These are phyloP conservation scores for Loriculus beryllinus DNA, from an alignment of 2,797 vertebrate species.

Conservation along the genomic window DNA sequence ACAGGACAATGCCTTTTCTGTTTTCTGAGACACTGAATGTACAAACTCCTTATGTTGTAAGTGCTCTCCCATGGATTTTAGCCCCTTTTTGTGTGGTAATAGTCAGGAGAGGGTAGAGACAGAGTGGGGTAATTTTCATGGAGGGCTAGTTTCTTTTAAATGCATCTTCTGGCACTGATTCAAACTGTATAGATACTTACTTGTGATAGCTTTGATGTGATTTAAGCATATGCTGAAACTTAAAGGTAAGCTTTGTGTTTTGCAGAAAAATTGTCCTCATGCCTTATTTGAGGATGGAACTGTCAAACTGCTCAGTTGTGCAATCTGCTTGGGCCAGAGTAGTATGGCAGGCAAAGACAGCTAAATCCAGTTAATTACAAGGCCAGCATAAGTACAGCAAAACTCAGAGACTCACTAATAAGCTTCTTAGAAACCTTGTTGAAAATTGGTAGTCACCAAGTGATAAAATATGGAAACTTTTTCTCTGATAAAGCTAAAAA, in stretches of 20 bases:
- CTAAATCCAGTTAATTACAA: not conserved
- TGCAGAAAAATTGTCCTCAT: not conserved
- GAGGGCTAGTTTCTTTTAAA: not conserved
- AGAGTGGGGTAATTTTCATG: not conserved
- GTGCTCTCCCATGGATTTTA: not conserved
- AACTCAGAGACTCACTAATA: not conserved
- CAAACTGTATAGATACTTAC: not conserved
- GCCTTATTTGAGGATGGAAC: not conserved
- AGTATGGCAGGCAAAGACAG: not conserved
- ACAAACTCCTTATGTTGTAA: not conserved
- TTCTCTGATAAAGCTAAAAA: not conserved
- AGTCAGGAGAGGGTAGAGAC: not conserved
- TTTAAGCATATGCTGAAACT: not conserved
- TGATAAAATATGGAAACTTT: not conserved
- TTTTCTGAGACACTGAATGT: not conserved
- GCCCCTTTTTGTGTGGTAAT: not conserved
- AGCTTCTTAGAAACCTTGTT: not conserved
- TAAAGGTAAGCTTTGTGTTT: not conserved
- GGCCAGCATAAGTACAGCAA: not conserved
- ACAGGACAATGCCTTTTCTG: not conserved
- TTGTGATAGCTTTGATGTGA: not conserved
- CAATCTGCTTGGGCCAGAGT: not conserved
- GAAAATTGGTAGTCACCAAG: not conserved
- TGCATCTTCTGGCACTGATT: not conserved
- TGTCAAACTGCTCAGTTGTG: not conserved